Evolutionary conservation across 2,888 invertebrate genomes (phyloP), one percentile per base, ranked within the genome.

Genomic region (Teleiodes luculella): DNA sequence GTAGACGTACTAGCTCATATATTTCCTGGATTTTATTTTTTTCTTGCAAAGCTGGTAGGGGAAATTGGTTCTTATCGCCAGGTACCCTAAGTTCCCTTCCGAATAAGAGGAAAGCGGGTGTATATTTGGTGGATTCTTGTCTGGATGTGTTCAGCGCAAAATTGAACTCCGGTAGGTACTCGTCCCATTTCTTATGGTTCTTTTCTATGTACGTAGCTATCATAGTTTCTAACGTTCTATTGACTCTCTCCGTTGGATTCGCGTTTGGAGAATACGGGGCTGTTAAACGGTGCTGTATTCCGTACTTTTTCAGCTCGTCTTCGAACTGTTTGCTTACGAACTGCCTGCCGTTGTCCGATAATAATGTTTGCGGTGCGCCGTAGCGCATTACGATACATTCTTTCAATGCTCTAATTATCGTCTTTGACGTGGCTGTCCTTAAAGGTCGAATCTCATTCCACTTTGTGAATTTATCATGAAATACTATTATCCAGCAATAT

Each of bases 141-240:
- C 16, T 13, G 0, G 61, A 58, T 3, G 65, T 57, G 14, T 66
- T 67, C 30, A 62, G 50, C 0, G 67, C 67, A 33, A 67, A 64
- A n/a, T 51, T 54, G 0, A 65, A 20, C 41, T 65, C 65, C 5
- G 58, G 48, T 0, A 65, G 2, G n/a, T 56, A 28, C 8, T 59
- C 20, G 31, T 66, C 68, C 68, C 69, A 69, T 1, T 54, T 37
- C 0, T 57, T 50, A 13, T 77, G 76, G 28, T 72, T 56, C 0
- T 56, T 39, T 0, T 60, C 57, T 3, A 72, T 64, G 30, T 60
- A 74, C 20, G 70, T 59, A 0, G 69, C 58, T 0, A 76, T 66
- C 68, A 78, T 75, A 0, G 72, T 74, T 48, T 73, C 69, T 10
- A 33, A 33, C 33, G 11, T 11, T 8, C 33, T 33, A 2, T 33